Evolutionary conservation across 2,113 vertebrate species (phyloP), one percentile per base, ranked within the genome.

Genomic region (Tamias sibiricus): DNA sequence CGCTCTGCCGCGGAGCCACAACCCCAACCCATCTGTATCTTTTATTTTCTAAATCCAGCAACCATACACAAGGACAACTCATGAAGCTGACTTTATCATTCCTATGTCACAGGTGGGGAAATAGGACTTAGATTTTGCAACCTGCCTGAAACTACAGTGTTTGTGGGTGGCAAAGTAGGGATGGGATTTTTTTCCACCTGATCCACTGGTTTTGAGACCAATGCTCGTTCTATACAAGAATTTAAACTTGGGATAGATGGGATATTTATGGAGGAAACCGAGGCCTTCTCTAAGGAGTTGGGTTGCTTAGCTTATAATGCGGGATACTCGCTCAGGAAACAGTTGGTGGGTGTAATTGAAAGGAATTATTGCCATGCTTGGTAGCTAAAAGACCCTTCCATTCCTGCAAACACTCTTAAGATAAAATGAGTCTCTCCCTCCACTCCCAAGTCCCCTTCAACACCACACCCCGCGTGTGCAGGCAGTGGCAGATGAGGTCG

Each of bases 401-500:
- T 52, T 40, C 69, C 62, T 44, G 3, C 49, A 35, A 77, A 80
- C 37, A 49, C 19, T 83, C 47, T 66, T 17, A 49, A 54, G 57
- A 59, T 57, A 28, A 93, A 72, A 17, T 59, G 47, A 32, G 13
- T 14, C 64, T 68, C 79, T 75, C 16, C 4, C 22, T 28, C 68
- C 13, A 13, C n/a, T 68, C 32, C 84, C 59, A 30, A 37, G 59
- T 12, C 13, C 16, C 77, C 44, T 80, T 71, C 52, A 12, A 12
- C 40, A 49, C 7, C 6, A 20, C 52, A 22, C 87, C 86, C 47
- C 57, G 1, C 0, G 14, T 19, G 20, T 20, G 76, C 0, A 59
- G 42, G 35, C 49, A 7, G 74, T 68, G 62, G 81, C 64, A 54
- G 52, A 88, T 95, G 94, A 97, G 79, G 93, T 96, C 96, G 96